Conservation (phyloP, 2,113 vertebrate genomes). For the Tachysurus vachellii region DNA sequence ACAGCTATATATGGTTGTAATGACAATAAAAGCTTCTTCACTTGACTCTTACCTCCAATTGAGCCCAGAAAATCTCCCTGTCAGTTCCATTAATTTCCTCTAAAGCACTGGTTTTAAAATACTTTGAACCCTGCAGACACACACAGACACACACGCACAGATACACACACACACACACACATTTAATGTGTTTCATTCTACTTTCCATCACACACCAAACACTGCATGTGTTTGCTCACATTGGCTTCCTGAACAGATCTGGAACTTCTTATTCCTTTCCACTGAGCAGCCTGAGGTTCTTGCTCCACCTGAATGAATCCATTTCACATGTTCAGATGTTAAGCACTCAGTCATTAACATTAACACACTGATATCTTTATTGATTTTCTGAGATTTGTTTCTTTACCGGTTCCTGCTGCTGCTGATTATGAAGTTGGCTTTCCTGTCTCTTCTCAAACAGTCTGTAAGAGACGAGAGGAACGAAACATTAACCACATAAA, state of each 20-base stretch:
- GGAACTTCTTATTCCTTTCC: constrained; percentile 58
- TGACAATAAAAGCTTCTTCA: too few species aligned
- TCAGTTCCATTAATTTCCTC: constrained; percentile 85
- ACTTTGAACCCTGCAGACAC: constrained; percentile 82
- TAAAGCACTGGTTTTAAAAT: constrained; percentile 84
- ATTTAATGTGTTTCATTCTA: not conserved
- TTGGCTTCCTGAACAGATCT: constrained; percentile 79
- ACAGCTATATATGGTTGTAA: too few species aligned
- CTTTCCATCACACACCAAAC: not conserved
- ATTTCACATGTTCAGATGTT: not conserved
- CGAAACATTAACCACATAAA: not conserved
- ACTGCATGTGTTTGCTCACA: constrained; percentile 57
- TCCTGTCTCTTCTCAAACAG: constrained; percentile 60
- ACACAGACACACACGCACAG: constrained; percentile 3
- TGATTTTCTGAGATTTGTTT: not conserved
- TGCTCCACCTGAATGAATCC: constrained; percentile 64
- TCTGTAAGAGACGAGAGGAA: constrained; percentile 46
- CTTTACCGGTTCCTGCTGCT: constrained; percentile 22
- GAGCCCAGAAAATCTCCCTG: constrained; percentile 89
- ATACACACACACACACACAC: constrained; percentile 5
- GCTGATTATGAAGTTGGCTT: not conserved
- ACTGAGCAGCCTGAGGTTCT: constrained; percentile 52
- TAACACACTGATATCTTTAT: not conserved
- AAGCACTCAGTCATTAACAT: not conserved
- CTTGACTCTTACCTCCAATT: constrained; percentile 78